Base-by-base conservation (phyloP, 2,888 invertebrate species). In the Resseliella maxima region DNA sequence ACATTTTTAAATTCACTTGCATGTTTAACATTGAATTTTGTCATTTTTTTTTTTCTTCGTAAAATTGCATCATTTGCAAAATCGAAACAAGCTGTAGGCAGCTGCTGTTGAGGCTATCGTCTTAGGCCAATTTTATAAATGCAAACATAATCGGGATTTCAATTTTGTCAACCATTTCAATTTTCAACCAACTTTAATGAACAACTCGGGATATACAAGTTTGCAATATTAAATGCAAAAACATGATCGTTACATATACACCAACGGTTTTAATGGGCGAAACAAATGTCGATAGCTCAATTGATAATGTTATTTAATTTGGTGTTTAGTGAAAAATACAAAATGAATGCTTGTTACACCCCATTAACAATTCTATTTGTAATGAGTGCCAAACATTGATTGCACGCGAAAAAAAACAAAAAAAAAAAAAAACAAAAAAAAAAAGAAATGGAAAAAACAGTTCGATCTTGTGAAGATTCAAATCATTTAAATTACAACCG, bases 221-320 rank as follows among this genome's bases (percentile, higher is more conserved):
- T n/a, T n/a, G n/a, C 5, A 59, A 59, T 59, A 59, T 2, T 24
- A 50, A 18, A 18, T 50, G 50, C 50, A 18, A 50, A 41, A 59
- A 59, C 59, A 59, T 15, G 50, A 50, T 18, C 50, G 15, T 18
- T 50, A 2, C 21, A 18, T 18, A 50, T 50, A 18, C 10, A 50
- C 2, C 5, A 12, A 18, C 21, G 10, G 50, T 41, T n/a, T n/a
- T n/a, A n/a, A n/a, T n/a, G n/a, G 41, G 12, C 41, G 12, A 5
- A 41, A 41, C 50, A 50, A 59, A 59, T 1, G 5, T 59, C 5
- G 24, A 24, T 24, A 59, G 24, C 24, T 24, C 59, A 24, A 59
- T 59, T 59, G 59, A 59, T 59, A 59, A 24, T 59, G 24, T 59
- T 24, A 59, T 59, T 59, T 59, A 59, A 59, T 59, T 24, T 24